These are phyloP conservation scores for Sebastes matsubarae DNA, from an alignment of 2,797 vertebrate genomes.

Conservation along the genomic window DNA sequence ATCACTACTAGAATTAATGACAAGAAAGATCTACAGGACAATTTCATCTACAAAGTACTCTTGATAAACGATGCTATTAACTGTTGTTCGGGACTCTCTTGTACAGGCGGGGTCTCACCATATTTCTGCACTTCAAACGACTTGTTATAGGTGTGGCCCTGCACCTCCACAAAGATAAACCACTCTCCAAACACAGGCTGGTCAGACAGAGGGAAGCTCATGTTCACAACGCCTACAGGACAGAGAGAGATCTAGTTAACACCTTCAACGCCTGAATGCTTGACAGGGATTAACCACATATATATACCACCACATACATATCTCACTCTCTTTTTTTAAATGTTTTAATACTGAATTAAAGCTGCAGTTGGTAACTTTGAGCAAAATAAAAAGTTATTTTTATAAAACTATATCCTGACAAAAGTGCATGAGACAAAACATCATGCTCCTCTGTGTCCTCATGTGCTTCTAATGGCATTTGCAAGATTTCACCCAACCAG, in stretches of 20 bases:
- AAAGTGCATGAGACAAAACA: neutral
- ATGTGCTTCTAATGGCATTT: neutral
- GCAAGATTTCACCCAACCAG: neutral
- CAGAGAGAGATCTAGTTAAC: conserved; percentile 11
- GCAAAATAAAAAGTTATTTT: no score
- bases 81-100: neutral
- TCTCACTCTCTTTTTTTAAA: neutral
- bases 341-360: neutral
- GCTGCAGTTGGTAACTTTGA: neutral
- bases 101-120: conserved; percentile 78
- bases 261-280: neutral
- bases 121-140: conserved; percentile 96
- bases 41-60: neutral
- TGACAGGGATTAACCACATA: neutral
- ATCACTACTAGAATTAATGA: neutral
- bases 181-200: conserved; percentile 94
- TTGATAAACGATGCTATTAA: neutral
- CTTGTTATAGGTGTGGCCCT: conserved; percentile 92
- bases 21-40: neutral
- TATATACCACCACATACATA: neutral
- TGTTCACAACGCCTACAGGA: conserved; percentile 87
- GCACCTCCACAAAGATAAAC: conserved; percentile 91
- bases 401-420: neutral
- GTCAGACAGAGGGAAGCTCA: conserved; percentile 94
- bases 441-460: neutral